Evolutionary conservation across 2,888 invertebrate species (phyloP).

Genomic region (Rugalucina vietnamica): DNA sequence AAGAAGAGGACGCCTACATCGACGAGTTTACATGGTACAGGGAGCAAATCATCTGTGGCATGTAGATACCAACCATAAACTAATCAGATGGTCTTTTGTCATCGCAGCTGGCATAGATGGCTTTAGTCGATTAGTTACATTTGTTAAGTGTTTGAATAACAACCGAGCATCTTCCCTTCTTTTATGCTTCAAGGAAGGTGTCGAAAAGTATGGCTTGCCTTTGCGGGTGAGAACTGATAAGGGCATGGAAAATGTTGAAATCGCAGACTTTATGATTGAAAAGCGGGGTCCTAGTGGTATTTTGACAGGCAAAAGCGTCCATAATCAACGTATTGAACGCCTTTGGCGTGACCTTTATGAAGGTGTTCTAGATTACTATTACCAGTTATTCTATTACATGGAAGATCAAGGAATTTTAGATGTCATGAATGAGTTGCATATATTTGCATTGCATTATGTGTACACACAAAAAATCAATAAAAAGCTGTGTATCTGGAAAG

Average conservation of each 20-base stretch:
- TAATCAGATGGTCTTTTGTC: constrained; percentile 51
- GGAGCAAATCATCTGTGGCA: constrained; percentile 57
- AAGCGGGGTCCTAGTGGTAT: constrained; percentile 21
- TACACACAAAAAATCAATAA: no score
- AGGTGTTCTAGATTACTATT: constrained; percentile 46
- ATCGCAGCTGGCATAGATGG: constrained; percentile 55
- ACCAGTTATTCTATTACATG: constrained; percentile 53
- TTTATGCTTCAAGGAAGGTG: constrained; percentile 28
- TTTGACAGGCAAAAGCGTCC: constrained; percentile 38
- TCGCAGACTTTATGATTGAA: constrained; percentile 41
- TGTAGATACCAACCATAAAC: constrained; percentile 53
- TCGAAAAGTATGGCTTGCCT: constrained; percentile 29
- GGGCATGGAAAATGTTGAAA: constrained; percentile 41
- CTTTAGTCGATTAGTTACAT: constrained; percentile 44
- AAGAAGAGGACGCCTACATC: constrained; percentile 2
- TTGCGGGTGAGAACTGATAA: constrained; percentile 39
- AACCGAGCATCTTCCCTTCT: constrained; percentile 48
- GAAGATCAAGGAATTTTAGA: constrained; percentile 51
- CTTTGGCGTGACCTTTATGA: constrained; percentile 56
- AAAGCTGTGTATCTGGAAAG: no score
- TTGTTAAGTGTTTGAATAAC: constrained; percentile 35
- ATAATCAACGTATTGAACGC: constrained; percentile 51
- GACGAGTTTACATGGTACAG: constrained; percentile 31
- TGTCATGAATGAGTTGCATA: constrained; percentile 31
- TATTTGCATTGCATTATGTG: constrained; percentile 44